These are phyloP conservation scores for Sinelater perroti DNA, from an alignment of 2,888 invertebrate species.

Conservation along the genomic window DNA sequence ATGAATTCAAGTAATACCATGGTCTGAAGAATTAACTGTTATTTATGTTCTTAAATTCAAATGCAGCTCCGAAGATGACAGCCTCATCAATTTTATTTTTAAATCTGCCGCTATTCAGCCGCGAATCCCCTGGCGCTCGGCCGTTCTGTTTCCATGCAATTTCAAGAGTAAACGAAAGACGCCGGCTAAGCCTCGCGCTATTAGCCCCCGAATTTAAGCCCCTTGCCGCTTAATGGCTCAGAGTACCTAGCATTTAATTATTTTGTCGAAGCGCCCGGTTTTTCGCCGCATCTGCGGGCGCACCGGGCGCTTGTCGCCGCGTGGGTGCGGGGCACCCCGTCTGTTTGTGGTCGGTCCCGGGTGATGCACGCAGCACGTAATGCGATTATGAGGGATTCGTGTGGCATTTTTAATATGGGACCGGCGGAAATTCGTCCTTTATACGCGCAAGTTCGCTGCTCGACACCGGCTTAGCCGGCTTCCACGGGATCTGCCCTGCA, in stretches of 20 bases:
- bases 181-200: conserved; percentile 12
- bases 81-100: conserved; percentile 9
- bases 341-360: conserved; percentile 16
- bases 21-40: too few species aligned
- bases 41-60: too few species aligned
- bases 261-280: neutral
- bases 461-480: too few species aligned
- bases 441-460: too few species aligned
- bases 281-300: neutral
- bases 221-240: conserved; percentile 3
- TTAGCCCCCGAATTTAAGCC: conserved; percentile 11
- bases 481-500: too few species aligned
- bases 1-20: too few species aligned
- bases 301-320: neutral
- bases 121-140: neutral
- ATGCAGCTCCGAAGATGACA: too few species aligned
- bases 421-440: neutral
- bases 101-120: conserved; percentile 4
- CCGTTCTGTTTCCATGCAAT: conserved; percentile 7
- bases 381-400: conserved; percentile 16
- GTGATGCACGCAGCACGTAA: conserved; percentile 15
- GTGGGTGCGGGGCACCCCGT: conserved; percentile 6
- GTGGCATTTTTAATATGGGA: conserved; percentile 18
- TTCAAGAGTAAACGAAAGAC: conserved; percentile 15
- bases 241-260: conserved; percentile 6